Evolutionary conservation across 2,888 invertebrate genomes (phyloP), one percentile per base, ranked within the genome.

Genomic region (Macrophya annulata): DNA sequence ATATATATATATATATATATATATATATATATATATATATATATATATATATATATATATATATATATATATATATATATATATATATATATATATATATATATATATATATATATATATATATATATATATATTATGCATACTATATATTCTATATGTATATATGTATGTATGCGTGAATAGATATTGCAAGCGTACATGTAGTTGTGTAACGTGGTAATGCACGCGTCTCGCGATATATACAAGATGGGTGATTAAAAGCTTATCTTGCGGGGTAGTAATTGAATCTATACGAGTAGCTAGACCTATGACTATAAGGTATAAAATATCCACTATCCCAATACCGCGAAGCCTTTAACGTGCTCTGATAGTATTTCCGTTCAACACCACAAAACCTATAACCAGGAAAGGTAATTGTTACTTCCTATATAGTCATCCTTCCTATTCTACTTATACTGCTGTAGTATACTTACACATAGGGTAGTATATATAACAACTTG

Each of bases 301-400:
- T 55, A 77, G 31, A 55, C 55, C 55, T 12, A 9, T 31, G 31
- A 31, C 31, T 31, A 31, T 31, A 31, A 31, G 1, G 31, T 31
- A 31, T 31, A n/a, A n/a, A n/a, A n/a, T 31, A 31, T 31, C 1
- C 31, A 31, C 6, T n/a, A n/a, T n/a, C n/a, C 55, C 8, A 55
- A 55, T 55, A 17, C 55, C 55, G 51, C 31, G 77, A 77, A 77
- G 77, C 77, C 77, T 77, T 51, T 55, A 25, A 17, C 55, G 77
- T 77, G 68, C 68, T 6, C 48, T 25, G 25, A 10, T 62, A 25
- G 55, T 77, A 62, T 51, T 59, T 81, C 81, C 59, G 62, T n/a
- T 62, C 62, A 37, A 59, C 40, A 77, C 77, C 81, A 21, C 51
- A 62, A 51, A 40, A 59, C 17, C 81, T 17, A 31, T 51, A 43